Conservation (phyloP, 2,113 vertebrate species). For the Paramormyrops kingsleyae region DNA sequence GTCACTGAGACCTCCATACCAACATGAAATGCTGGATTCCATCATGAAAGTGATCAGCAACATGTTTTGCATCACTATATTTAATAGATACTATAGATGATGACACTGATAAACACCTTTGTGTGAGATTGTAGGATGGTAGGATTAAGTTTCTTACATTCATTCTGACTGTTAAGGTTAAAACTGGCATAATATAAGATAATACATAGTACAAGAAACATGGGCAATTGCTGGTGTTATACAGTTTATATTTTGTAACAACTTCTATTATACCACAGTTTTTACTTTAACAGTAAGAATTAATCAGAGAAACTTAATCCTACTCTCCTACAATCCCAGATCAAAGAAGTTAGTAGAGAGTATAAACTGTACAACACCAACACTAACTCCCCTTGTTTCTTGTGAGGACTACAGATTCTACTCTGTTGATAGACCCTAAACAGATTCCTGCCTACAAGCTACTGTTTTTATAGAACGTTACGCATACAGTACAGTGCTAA, state of each 20-base stretch:
- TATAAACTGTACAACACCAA: neutral
- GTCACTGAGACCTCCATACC: neutral
- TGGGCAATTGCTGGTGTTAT: neutral
- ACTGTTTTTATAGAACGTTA: neutral
- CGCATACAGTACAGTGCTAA: neutral
- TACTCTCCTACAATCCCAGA: neutral
- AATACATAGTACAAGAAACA: neutral
- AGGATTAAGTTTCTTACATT: neutral
- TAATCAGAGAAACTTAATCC: neutral
- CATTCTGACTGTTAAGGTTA: neutral
- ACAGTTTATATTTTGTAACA: neutral
- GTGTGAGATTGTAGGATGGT: neutral
- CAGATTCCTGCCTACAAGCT: neutral
- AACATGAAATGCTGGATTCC: neutral
- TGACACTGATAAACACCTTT: neutral
- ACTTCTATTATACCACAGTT: neutral
- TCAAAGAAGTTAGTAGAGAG: neutral
- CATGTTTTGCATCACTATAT: neutral
- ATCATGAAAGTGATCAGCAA: neutral
- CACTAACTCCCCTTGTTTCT: neutral
- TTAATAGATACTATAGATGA: neutral
- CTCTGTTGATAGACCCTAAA: neutral
- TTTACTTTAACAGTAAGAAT: neutral
- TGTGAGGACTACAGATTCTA: neutral
- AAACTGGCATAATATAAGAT: neutral